Base-by-base conservation (phyloP, 2,888 invertebrate species). In the Sinohyriopsis cumingii region DNA sequence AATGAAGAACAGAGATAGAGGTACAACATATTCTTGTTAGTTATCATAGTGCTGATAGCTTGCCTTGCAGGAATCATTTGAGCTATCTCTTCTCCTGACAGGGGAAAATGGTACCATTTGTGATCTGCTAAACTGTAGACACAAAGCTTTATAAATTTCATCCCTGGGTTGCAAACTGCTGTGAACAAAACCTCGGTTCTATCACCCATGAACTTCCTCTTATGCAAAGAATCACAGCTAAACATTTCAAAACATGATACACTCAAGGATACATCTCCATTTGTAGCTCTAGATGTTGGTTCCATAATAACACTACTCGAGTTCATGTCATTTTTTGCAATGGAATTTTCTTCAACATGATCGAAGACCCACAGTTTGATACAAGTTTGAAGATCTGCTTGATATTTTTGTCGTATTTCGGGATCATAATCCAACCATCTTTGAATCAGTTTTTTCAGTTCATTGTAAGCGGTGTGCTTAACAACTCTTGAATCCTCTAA, bases 1-100 rank as follows among this genome's bases (percentile, higher is more conserved):
- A 88, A 85, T 55, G 85, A 86, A 33, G 86, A 86, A 69, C 87
- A 87, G 33, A 88, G 72, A 62, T 87, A 88, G 84, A 88, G 81
- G 75, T 86, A 88, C 54, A 88, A 72, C 45, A 80, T 76, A n/a
- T 83, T 82, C 62, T 87, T 82, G 68, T 85, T 79, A 9, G 83
- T 75, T 24, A 85, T 80, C 76, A 87, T 78, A 63, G 82, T 86
- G 54, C 86, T 86, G 5, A 88, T 82, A 25, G 85, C 85, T 67
- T 88, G 86, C 59, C 88, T 74, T 28, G 85, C 74, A 33, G 88
- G 88, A n/a, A 88, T 83, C 28, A 80, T 79, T 66, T 86, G 85
- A 25, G 85, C 64, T 20, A 88, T 68, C 55, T 81, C 81, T 45
- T 88, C 88, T 64, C 83, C 83, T 20, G 86, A 78, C 20, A 87